These are phyloP conservation scores for Drepanosiphum platanoidis DNA, from an alignment of 2,888 invertebrate genomes.

Conservation along the genomic window DNA sequence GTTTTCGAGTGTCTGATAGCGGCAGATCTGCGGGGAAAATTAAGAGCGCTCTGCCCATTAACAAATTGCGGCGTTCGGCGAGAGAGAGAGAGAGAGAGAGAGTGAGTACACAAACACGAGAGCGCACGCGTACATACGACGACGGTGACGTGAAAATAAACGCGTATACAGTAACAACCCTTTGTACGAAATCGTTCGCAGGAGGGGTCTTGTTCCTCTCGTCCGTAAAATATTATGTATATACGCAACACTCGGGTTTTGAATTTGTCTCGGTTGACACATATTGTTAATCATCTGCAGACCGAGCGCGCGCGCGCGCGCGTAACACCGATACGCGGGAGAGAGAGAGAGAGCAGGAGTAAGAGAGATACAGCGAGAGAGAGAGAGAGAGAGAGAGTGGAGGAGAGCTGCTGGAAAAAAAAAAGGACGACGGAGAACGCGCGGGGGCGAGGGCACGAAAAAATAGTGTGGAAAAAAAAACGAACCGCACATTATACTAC, in stretches of 20 bases:
- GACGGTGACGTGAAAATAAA: constrained; percentile 31
- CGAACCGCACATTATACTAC: constrained; percentile 12
- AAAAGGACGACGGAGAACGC: no score
- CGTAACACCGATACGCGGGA: neutral
- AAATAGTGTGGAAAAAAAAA: constrained; percentile 24
- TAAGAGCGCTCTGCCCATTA: constrained; percentile 53
- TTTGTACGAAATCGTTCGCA: constrained; percentile 28
- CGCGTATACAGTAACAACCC: constrained; percentile 24
- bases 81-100: neutral
- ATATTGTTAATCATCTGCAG: constrained; percentile 48
- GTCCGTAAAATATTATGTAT: no score
- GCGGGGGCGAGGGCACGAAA: neutral
- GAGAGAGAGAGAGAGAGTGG: neutral
- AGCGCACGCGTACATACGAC: neutral
- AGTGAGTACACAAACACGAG: neutral
- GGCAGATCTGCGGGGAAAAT: constrained; percentile 35
- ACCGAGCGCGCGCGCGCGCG: no score
- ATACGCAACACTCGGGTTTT: constrained; percentile 45
- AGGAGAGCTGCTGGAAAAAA: no score
- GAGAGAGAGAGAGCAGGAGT: neutral
- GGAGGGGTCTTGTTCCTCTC: neutral
- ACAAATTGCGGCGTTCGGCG: constrained; percentile 36
- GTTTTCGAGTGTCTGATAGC: constrained; percentile 41
- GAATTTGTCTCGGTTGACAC: constrained; percentile 53
- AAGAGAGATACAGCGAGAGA: no score